Evolutionary conservation across 1,140 invertebrate genomes (phyloP).

Genomic region (Mercenaria mercenaria): DNA sequence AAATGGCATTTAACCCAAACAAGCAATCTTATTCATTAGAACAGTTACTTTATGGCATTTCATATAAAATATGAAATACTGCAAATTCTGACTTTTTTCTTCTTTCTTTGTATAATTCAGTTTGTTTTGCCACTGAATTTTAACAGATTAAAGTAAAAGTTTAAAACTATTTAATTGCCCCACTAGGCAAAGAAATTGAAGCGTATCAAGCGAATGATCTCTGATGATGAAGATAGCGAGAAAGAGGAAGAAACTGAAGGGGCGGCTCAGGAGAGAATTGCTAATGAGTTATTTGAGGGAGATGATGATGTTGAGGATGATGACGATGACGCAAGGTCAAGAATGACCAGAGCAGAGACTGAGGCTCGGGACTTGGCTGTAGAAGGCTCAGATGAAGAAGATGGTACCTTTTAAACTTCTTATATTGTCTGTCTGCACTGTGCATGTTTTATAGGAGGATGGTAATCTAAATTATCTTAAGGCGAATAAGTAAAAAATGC

Average conservation of each 20-base stretch:
- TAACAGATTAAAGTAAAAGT: too few species aligned
- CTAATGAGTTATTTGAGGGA: conserved; percentile 93
- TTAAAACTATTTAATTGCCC: too few species aligned
- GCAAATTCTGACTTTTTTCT: too few species aligned
- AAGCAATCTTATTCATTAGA: too few species aligned
- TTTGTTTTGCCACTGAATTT: too few species aligned
- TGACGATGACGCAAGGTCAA: conserved; percentile 88
- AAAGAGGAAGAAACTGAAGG: conserved; percentile 95
- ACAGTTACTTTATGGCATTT: too few species aligned
- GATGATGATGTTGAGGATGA: conserved; percentile 92
- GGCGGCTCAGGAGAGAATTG: conserved; percentile 91
- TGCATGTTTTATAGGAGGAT: too few species aligned
- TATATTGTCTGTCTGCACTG: not conserved
- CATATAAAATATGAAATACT: too few species aligned
- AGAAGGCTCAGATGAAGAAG: conserved; percentile 85
- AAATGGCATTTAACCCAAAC: too few species aligned
- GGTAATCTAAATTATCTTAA: too few species aligned
- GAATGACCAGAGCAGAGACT: conserved; percentile 79
- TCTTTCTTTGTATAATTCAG: too few species aligned
- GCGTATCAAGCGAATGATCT: conserved; percentile 89
- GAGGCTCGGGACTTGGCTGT: conserved; percentile 85
- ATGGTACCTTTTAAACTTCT: conserved; percentile 68
- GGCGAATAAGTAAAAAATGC: too few species aligned
- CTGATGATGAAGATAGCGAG: conserved; percentile 87
- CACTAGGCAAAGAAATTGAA: conserved; percentile 96